A percentile compares a stretch with the other conserved stretches of the same genome.
phyloP scores from a whole-genome alignment of 2,113 vertebrate species.

The Ictalurus punctatus region DNA sequence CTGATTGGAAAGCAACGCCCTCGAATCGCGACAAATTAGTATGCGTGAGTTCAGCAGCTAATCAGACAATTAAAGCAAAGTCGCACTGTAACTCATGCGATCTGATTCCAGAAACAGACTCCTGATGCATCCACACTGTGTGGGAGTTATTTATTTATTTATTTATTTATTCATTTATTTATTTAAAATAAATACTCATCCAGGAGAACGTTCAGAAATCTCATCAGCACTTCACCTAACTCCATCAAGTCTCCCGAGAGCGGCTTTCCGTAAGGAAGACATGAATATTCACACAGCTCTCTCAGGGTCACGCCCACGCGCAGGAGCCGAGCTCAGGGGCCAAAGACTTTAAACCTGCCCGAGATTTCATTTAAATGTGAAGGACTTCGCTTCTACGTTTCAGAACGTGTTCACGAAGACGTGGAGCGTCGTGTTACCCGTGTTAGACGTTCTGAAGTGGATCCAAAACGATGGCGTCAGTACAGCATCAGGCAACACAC shows the following conservation, averaged over 20 bases:
- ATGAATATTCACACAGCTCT: neutral
- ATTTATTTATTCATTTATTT: too few relatives aligned
- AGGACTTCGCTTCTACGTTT: neutral
- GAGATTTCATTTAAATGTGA: neutral
- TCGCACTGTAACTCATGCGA: neutral
- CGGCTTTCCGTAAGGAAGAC: too few relatives aligned
- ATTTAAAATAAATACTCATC: neutral
- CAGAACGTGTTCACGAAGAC: neutral
- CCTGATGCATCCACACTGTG: neutral
- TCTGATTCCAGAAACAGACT: neutral
- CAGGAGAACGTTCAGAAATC: neutral
- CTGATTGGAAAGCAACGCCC: slow-evolving; percentile 11
- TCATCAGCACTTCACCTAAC: neutral
- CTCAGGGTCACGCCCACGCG: neutral
- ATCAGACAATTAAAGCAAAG: neutral
- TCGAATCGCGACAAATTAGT: neutral
- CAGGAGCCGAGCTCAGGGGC: neutral
- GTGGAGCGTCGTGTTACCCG: neutral
- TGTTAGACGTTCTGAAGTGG: neutral
- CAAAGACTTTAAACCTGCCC: neutral
- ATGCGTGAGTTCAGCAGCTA: neutral
- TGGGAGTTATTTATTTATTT: neutral
- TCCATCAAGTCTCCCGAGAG: neutral
- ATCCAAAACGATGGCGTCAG: neutral
- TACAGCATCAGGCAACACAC: neutral